Conservation (phyloP, 2,797 vertebrate genomes). For the Mormyrops attenuatus region DNA sequence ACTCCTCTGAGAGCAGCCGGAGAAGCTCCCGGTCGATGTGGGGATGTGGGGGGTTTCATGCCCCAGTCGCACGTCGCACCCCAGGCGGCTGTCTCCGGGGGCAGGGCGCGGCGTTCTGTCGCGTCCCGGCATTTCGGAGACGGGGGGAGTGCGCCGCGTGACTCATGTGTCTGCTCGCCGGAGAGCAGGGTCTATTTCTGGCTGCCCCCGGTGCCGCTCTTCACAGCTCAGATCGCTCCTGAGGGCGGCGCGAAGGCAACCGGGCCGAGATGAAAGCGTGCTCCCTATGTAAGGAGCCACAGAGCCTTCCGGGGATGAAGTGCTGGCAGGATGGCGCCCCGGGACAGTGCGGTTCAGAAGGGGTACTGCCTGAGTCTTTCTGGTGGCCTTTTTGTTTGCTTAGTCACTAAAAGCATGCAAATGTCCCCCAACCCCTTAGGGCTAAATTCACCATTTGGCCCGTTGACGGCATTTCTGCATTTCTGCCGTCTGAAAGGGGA, state of each 20-base stretch:
- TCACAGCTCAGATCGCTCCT: neutral
- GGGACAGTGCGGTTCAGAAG: neutral
- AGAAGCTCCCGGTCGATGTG: neutral
- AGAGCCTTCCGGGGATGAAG: neutral
- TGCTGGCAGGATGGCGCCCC: neutral
- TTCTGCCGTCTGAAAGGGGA: neutral
- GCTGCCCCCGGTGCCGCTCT: neutral
- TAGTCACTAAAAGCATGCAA: neutral
- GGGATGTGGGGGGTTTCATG: neutral
- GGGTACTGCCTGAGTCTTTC: neutral
- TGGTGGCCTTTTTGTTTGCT: neutral
- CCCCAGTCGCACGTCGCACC: neutral
- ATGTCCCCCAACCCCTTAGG: neutral
- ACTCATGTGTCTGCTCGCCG: neutral
- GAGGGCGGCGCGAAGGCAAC: neutral
- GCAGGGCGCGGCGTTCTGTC: neutral
- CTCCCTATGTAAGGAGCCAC: neutral
- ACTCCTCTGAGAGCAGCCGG: neutral
- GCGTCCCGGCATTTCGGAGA: neutral
- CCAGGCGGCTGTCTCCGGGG: neutral
- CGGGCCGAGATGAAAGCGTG: neutral
- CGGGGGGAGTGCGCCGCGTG: neutral
- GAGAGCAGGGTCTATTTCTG: neutral
- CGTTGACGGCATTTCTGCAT: neutral
- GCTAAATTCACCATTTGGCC: neutral